Percentiles rank a stretch among this genome's conserved stretches.
Conservation (phyloP, 2,113 vertebrate species). For the Oenanthe oenanthe region DNA sequence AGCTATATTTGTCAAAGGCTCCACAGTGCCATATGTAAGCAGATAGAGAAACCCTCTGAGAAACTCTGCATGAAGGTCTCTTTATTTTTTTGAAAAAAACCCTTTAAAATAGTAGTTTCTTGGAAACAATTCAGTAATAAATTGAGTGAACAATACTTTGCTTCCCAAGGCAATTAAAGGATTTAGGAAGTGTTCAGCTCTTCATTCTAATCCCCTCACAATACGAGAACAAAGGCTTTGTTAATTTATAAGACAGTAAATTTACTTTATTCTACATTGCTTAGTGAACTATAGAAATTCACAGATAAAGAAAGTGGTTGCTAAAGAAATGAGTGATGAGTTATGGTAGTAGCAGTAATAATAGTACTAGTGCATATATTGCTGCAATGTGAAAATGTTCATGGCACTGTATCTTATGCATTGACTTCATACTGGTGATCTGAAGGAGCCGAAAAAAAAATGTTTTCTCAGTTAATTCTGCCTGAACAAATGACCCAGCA, state of each 20-base stretch:
- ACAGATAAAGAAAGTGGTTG: neutral
- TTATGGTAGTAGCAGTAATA: neutral
- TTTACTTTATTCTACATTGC: neutral
- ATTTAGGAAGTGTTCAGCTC: conserved; percentile 1
- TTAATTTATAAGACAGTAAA: neutral
- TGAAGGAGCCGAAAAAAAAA: neutral
- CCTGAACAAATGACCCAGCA: neutral
- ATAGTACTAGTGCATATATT: neutral
- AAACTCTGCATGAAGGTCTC: neutral
- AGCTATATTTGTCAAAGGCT: neutral
- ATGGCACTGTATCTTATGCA: neutral
- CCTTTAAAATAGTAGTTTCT: neutral
- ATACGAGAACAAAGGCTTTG: neutral
- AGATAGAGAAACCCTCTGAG: neutral
- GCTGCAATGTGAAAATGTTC: neutral
- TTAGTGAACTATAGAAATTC: neutral
- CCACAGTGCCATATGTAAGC: neutral
- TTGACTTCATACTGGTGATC: neutral
- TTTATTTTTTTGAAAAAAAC: neutral
- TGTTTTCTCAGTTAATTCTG: neutral
- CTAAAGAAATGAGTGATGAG: neutral
- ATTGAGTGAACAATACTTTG: neutral
- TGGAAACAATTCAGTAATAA: neutral
- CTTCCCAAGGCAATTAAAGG: neutral
- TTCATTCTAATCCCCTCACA: neutral